Conservation (phyloP, 1,140 invertebrate genomes). For the Apis cerana region DNA sequence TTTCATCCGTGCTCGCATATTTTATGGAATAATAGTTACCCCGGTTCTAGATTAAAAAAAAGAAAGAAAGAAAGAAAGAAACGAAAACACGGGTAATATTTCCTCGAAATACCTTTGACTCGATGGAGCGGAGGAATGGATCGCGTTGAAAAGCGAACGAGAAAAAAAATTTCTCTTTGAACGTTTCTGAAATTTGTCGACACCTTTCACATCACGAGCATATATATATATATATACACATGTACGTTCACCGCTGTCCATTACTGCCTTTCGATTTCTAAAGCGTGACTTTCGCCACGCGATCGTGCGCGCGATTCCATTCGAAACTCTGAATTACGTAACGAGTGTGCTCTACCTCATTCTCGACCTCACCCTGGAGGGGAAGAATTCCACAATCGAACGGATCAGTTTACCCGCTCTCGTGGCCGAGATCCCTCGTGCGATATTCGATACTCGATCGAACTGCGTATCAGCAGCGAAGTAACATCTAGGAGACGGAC, state of each 20-base stretch:
- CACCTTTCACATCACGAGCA: neutral
- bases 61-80: no score
- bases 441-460: constrained; percentile 36
- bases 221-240: no score
- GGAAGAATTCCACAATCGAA: neutral
- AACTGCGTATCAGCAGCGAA: constrained; percentile 13
- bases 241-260: neutral
- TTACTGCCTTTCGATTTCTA: neutral
- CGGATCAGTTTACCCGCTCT: no score
- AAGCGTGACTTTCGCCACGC: neutral
- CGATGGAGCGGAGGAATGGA: neutral
- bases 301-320: constrained; percentile 16
- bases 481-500: no score
- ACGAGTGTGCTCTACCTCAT: neutral
- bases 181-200: neutral
- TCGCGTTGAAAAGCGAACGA: neutral
- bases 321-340: constrained; percentile 25
- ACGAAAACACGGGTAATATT: neutral
- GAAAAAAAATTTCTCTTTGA: neutral
- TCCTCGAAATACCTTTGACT: neutral
- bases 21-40: neutral
- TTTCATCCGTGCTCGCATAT: neutral
- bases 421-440: neutral
- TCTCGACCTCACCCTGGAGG: neutral
- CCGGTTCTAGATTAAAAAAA: neutral